Base-by-base conservation (phyloP, 2,888 invertebrate genomes). In the Hybos culiciformis region DNA sequence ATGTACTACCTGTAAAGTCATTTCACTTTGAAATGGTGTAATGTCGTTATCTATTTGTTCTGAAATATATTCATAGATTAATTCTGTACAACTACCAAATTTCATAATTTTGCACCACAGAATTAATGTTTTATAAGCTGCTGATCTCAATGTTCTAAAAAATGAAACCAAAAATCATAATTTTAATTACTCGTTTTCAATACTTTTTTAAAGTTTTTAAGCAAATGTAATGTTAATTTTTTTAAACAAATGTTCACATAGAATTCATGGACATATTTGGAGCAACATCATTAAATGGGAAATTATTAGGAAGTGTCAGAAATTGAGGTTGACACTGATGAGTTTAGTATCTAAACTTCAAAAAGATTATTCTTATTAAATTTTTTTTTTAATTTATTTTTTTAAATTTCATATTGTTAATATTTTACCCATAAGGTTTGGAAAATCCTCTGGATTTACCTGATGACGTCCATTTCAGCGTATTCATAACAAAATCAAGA, bases 401-500 rank as follows among this genome's bases (percentile, higher is more conserved):
- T 15, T 32, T 15, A 14, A 15, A 3, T 17, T 17, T 17, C 2
- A 8, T 9, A 9, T 32, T 17, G 3, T 14, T 4, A 14, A 36
- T 12, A 34, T n/a, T 14, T 20, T 54, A 58, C 59, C 46, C 46
- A 20, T 53, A 57, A 0, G 56, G 53, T 42, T 57, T 58, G 12
- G 53, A 49, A 31, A 48, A 47, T 3, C 55, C 53, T 15, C 34
- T 19, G 0, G 52, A 42, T 42, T 56, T 52, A 34, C 52, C 56
- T 6, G 51, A 44, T 14, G 53, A 53, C 14, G 60, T 60, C 58
- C 58, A 59, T 38, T 58, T 58, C 9, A 62, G 42, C 1, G 53
- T 50, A 38, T 60, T 57, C 3, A 52, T 40, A 1, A 57, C 29
- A 20, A 58, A 46, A 19, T 54, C 51, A 23, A 57, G 46, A 18